Percentiles rank a stretch among this genome's conserved stretches.
phyloP scores from a whole-genome alignment of 1,140 invertebrate genomes.

The Monochamus saltuarius region DNA sequence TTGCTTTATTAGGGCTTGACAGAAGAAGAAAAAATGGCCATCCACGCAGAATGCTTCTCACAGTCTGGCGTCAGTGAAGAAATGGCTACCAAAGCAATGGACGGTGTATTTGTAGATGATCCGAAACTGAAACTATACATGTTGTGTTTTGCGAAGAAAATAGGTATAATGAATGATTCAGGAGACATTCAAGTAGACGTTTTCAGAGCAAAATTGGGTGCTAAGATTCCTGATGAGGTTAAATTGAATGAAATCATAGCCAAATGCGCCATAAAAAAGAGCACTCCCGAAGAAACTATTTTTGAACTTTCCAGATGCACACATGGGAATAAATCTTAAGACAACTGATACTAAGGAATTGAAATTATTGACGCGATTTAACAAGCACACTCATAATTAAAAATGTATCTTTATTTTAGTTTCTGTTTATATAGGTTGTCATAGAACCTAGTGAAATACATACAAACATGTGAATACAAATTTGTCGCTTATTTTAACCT shows the following conservation, averaged over 20 bases:
- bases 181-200: conserved; percentile 49
- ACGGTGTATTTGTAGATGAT: conserved; percentile 49
- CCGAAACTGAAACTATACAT: conserved; percentile 50
- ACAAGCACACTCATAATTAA: too few relatives aligned
- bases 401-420: too few relatives aligned
- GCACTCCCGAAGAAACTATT: conserved; percentile 1
- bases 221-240: conserved; percentile 39
- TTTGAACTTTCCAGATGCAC: conserved; percentile 6
- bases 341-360: too few relatives aligned
- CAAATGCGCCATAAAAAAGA: background rate
- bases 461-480: too few relatives aligned
- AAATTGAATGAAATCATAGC: background rate
- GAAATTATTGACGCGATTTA: too few relatives aligned
- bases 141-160: conserved; percentile 51
- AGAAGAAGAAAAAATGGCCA: too few relatives aligned
- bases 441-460: too few relatives aligned
- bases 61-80: background rate
- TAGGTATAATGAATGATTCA: conserved; percentile 45
- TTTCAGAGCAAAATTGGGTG: conserved; percentile 41
- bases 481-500: too few relatives aligned
- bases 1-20: too few relatives aligned
- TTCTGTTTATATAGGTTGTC: too few relatives aligned
- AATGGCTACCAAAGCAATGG: conserved; percentile 46
- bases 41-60: background rate
- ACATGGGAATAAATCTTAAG: too few relatives aligned